These are phyloP conservation scores for Spinus pinus DNA, from an alignment of 2,797 vertebrate genomes.

Conservation along the genomic window DNA sequence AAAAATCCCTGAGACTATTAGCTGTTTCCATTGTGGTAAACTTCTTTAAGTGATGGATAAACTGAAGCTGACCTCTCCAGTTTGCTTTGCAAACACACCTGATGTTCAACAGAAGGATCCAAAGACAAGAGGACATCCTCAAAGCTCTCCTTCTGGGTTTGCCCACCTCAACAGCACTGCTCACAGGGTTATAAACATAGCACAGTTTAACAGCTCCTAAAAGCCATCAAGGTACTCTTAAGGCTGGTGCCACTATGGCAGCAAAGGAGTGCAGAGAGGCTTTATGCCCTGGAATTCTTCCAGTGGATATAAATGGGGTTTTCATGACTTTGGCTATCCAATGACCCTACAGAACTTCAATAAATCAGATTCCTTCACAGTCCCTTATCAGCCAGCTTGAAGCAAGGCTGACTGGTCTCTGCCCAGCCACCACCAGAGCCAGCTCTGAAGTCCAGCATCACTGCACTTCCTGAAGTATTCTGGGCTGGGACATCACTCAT, in stretches of 20 bases:
- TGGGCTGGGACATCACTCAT: neutral
- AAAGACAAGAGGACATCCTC: neutral
- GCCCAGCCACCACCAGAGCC: neutral
- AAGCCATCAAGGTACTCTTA: neutral
- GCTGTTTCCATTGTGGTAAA: neutral
- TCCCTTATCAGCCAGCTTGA: neutral
- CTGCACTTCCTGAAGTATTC: neutral
- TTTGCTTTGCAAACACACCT: neutral
- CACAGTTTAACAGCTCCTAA: neutral
- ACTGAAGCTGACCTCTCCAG: neutral
- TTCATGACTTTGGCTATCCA: neutral
- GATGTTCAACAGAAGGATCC: neutral
- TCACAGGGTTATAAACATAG: neutral
- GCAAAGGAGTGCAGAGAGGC: neutral
- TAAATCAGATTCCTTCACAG: neutral
- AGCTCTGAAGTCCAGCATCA: neutral
- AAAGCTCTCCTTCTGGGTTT: neutral
- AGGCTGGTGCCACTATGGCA: neutral
- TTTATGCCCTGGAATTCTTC: neutral
- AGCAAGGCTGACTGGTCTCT: neutral
- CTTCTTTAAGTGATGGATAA: neutral
- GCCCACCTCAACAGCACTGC: rapidly evolving
- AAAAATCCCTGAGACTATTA: neutral
- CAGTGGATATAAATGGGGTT: neutral
- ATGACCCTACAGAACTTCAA: neutral